Evolutionary conservation across 2,888 invertebrate genomes (phyloP).

Genomic region (Polyploca ridens): DNA sequence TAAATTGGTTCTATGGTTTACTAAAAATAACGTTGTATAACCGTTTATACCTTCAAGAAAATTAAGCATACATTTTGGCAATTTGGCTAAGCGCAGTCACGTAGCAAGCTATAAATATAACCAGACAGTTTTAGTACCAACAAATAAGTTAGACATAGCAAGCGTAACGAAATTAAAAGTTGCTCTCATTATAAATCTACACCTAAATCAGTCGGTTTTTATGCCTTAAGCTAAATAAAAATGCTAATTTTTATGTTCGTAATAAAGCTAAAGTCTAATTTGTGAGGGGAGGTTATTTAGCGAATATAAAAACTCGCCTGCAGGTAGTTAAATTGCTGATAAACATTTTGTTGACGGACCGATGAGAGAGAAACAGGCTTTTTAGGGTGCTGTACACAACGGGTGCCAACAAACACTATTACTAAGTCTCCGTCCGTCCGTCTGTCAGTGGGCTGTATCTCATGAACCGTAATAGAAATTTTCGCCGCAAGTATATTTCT

Average conservation of each 20-base stretch:
- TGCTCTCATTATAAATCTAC: conserved; percentile 72
- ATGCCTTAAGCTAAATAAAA: conserved; percentile 33
- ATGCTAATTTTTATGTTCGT: conserved; percentile 58
- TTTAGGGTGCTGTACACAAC: neutral
- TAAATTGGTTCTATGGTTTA: too few species aligned
- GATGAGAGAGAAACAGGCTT: neutral
- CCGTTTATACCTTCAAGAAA: too few species aligned
- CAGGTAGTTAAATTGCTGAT: conserved; percentile 38
- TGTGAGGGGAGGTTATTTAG: conserved; percentile 44
- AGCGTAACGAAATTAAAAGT: conserved; percentile 73
- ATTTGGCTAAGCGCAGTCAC: conserved; percentile 26
- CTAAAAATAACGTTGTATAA: too few species aligned
- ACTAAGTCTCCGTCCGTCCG: too few species aligned
- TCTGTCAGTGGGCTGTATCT: too few species aligned
- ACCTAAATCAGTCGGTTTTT: conserved; percentile 54
- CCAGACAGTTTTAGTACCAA: conserved; percentile 69
- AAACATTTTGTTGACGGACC: conserved; percentile 19
- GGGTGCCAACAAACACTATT: too few species aligned
- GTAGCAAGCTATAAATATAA: conserved; percentile 59
- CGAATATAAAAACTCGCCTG: conserved; percentile 46
- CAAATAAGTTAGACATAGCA: conserved; percentile 63
- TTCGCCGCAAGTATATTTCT: too few species aligned
- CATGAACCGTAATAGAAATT: too few species aligned
- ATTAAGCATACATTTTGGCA: conserved; percentile 13
- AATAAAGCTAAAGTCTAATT: conserved; percentile 58